Percentiles rank a stretch among this genome's conserved stretches.
Evolutionary conservation across 2,888 invertebrate species (phyloP).

Genomic region (Hyposoter dolosus): DNA sequence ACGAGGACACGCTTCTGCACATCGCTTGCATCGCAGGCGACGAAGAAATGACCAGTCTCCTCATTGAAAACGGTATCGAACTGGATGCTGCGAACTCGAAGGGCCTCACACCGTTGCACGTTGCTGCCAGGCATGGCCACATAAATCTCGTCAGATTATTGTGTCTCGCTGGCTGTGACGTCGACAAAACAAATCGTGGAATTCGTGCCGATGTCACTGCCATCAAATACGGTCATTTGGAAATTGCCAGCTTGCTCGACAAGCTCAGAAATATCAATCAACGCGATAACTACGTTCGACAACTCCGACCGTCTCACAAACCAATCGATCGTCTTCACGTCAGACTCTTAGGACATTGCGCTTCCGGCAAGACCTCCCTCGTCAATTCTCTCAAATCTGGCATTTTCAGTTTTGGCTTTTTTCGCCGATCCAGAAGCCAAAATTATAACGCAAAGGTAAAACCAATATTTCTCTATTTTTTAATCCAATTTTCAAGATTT

Average conservation of each 20-base stretch:
- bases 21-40: slow-evolving; percentile 86
- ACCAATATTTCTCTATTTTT: background rate
- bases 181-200: slow-evolving; percentile 89
- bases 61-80: slow-evolving; percentile 83
- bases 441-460: slow-evolving; percentile 80
- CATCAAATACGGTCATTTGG: slow-evolving; percentile 90
- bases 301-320: slow-evolving; percentile 87
- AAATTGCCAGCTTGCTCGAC: slow-evolving; percentile 89
- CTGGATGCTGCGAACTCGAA: slow-evolving; percentile 88
- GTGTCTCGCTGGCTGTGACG: slow-evolving; percentile 90
- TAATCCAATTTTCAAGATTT: background rate
- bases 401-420: slow-evolving; percentile 88
- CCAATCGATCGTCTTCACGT: slow-evolving; percentile 88
- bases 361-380: slow-evolving; percentile 90
- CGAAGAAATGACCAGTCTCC: slow-evolving; percentile 80
- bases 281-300: slow-evolving; percentile 87
- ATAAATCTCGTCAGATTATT: slow-evolving; percentile 89
- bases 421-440: slow-evolving; percentile 86
- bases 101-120: slow-evolving; percentile 89
- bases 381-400: slow-evolving; percentile 89
- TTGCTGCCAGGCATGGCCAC: slow-evolving; percentile 90
- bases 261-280: slow-evolving; percentile 87
- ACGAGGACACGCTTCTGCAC: slow-evolving; percentile 88
- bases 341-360: slow-evolving; percentile 90
- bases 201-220: slow-evolving; percentile 92